These are phyloP conservation scores for Megalurothrips usitatus DNA, from an alignment of 2,888 invertebrate genomes.

Conservation along the genomic window DNA sequence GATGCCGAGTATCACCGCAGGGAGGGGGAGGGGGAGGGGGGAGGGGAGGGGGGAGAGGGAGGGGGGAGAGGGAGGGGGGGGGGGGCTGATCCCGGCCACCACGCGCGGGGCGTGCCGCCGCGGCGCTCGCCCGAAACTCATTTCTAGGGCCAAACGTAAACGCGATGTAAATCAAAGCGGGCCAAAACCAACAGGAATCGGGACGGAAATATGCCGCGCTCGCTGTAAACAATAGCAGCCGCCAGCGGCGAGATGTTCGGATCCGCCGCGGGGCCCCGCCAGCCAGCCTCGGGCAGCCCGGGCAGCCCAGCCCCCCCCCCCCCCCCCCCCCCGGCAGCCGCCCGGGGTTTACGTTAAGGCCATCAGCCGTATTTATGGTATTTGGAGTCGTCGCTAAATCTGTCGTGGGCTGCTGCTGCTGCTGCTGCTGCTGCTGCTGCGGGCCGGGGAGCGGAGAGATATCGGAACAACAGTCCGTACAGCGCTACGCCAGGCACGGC, in stretches of 20 bases:
- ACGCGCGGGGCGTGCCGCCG: not conserved
- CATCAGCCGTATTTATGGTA: conserved; percentile 16
- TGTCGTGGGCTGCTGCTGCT: not conserved
- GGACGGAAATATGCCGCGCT: not conserved
- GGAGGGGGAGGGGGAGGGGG: too few relatives aligned
- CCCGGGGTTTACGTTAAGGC: conserved; percentile 22
- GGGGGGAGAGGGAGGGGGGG: too few relatives aligned
- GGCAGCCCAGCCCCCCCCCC: too few relatives aligned
- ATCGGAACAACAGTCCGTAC: not conserved
- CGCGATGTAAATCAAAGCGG: conserved; percentile 24
- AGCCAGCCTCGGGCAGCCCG: too few relatives aligned
- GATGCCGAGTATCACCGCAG: too few relatives aligned
- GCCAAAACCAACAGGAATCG: conserved; percentile 7
- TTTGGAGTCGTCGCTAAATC: conserved; percentile 18
- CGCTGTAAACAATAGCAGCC: conserved; percentile 15
- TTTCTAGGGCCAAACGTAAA: conserved; percentile 7
- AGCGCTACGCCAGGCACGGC: too few relatives aligned
- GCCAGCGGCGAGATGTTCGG: too few relatives aligned
- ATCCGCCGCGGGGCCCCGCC: too few relatives aligned
- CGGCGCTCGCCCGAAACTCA: not conserved
- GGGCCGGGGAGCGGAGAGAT: not conserved
- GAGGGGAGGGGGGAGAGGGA: too few relatives aligned
- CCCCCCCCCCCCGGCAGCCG: not conserved
- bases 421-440: not conserved
- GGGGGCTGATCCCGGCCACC: too few relatives aligned